Percentiles rank a stretch among this genome's conserved stretches.
These are phyloP conservation scores for Platynereis dumerilii DNA, from an alignment of 2,888 invertebrate genomes.

Conservation along the genomic window DNA sequence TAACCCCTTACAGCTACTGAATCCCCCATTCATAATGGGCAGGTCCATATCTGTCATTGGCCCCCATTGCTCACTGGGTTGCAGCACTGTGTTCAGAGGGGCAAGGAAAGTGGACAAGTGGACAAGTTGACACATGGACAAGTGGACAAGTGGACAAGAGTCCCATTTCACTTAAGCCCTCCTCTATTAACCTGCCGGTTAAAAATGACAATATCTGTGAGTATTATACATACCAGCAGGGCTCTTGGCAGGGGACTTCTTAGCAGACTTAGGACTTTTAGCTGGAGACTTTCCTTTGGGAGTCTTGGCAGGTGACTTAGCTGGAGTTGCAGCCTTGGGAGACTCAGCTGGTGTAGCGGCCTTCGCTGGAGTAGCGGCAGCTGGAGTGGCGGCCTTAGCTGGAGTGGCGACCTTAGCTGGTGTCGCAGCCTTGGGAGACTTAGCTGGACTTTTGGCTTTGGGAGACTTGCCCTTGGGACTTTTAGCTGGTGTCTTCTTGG, in stretches of 20 bases:
- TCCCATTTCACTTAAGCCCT: too few species aligned
- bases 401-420: slow-evolving; percentile 8
- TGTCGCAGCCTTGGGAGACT: slow-evolving; percentile 9
- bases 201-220: too few species aligned
- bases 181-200: too few species aligned
- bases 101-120: too few species aligned
- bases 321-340: slow-evolving; percentile 6
- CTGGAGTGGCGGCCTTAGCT: slow-evolving; percentile 34
- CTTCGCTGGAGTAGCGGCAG: not conserved
- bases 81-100: too few species aligned
- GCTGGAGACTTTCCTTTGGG: slow-evolving; percentile 11
- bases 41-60: too few species aligned
- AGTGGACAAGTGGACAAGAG: too few species aligned
- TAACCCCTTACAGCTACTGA: too few species aligned
- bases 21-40: too few species aligned
- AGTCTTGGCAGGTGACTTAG: slow-evolving; percentile 11
- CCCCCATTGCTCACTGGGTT: too few species aligned
- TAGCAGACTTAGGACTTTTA: slow-evolving; percentile 14
- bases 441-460: slow-evolving; percentile 8
- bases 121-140: too few species aligned
- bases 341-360: not conserved
- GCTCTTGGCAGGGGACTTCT: not conserved
- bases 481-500: slow-evolving; percentile 20
- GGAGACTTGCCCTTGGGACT: slow-evolving; percentile 24
- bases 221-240: not conserved